These are phyloP conservation scores for Tipula unca DNA, from an alignment of 2,888 invertebrate species.

Conservation along the genomic window DNA sequence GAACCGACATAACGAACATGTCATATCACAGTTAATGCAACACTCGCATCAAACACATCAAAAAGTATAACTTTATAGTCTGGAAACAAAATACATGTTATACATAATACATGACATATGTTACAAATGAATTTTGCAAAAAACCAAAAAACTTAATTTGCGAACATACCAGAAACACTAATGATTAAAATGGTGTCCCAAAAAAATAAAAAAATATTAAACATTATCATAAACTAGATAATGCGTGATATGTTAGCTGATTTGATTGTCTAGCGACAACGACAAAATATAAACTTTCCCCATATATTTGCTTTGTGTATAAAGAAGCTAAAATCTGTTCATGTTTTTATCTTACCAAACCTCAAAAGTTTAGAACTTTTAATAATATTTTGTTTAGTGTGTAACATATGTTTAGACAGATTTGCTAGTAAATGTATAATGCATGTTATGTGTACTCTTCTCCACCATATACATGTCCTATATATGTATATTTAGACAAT, in stretches of 20 bases:
- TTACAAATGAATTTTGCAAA: neutral
- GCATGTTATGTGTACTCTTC: neutral
- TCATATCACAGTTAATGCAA: neutral
- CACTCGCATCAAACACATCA: neutral
- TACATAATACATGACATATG: neutral
- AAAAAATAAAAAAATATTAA: neutral
- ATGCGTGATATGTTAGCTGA: slow-evolving; percentile 2
- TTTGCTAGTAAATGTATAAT: neutral
- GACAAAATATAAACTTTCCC: neutral
- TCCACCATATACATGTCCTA: neutral
- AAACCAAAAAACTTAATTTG: neutral
- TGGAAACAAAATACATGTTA: neutral
- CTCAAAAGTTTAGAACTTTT: neutral
- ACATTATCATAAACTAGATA: slow-evolving; percentile 8
- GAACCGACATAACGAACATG: neutral
- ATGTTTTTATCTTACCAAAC: neutral
- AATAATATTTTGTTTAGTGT: neutral
- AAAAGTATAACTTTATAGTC: neutral
- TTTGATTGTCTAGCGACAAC: neutral
- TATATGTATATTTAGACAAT: neutral
- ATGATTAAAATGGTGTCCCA: neutral
- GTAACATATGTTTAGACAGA: neutral
- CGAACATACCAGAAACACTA: neutral
- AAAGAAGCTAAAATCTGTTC: neutral
- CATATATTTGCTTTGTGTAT: neutral